Evolutionary conservation across 2,113 vertebrate species (phyloP), one percentile per base, ranked within the genome.

Genomic region (Zonotrichia leucophrys): DNA sequence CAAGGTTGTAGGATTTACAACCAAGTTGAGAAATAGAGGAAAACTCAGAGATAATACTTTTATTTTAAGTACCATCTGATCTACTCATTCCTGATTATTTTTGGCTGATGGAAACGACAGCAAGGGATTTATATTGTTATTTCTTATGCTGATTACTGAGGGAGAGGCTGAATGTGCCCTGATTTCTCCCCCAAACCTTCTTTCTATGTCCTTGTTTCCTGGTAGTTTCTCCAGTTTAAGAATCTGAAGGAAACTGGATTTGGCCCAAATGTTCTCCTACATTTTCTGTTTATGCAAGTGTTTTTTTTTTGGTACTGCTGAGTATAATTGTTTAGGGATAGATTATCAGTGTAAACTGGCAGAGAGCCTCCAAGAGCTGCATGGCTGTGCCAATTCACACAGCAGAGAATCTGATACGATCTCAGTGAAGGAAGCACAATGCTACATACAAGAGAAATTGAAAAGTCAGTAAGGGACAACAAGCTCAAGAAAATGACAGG

Each of bases 261-360:
- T 78, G 33, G 31, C 41, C 56, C 52, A 78, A 74, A 80, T 46
- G 28, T 81, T 90, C 53, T 84, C 58, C 53, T 56, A 35, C 10
- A 56, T 72, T 92, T 93, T 93, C 59, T 92, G 35, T 92, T 94
- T 78, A 70, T 92, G 59, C 89, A 93, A 97, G 68, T 89, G 41
- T 9, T 5, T 0, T 14, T 76, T 94, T 89, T 89, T 83, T 83
- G 82, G 39, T 90, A 73, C 52, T 90, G 64, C 93, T 87, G 68
- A 86, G 35, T 68, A 64, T 89, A 96, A 95, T 90, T 95, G 68
- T 93, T 92, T 93, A 72, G 79, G 86, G 41, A 60, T 90, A 93
- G 44, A 80, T 74, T 88, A 62, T 92, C 63, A 80, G 55, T 83
- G 64, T 86, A 95, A 94, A 83, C 92, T 95, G 90, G 93, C 88